Percentiles rank a stretch among this genome's conserved stretches.
Evolutionary conservation across 1,140 invertebrate genomes (phyloP).

Genomic region (Doryteuthis pealeii): DNA sequence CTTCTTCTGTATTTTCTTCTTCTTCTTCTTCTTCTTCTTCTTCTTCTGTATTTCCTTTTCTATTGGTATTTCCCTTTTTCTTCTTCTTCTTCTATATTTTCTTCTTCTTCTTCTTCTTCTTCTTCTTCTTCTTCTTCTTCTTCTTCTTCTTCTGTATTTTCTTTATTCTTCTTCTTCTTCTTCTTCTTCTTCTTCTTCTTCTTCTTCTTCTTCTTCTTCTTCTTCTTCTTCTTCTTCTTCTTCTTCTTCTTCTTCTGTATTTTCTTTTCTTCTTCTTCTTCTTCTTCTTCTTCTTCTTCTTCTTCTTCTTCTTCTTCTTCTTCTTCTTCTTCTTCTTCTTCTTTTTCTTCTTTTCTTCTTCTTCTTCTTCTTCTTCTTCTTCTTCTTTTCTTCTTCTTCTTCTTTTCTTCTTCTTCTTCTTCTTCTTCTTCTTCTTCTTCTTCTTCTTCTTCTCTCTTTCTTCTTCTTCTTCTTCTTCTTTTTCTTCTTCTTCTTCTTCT

Average conservation of each 20-base stretch:
- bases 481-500: background rate
- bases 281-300: constrained; percentile 12
- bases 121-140: constrained; percentile 12
- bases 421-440: constrained; percentile 15
- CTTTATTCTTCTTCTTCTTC: no score
- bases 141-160: background rate
- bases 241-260: constrained; percentile 25
- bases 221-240: constrained; percentile 19
- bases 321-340: constrained; percentile 15
- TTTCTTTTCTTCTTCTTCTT: constrained; percentile 18
- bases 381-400: constrained; percentile 19
- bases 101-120: constrained; percentile 4
- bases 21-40: no score
- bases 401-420: constrained; percentile 21
- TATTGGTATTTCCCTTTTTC: background rate
- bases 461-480: background rate
- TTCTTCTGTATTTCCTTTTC: no score
- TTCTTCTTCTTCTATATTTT: background rate
- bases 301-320: background rate
- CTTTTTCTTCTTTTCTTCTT: constrained; percentile 23
- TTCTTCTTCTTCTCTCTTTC: constrained; percentile 12
- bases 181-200: constrained; percentile 15
- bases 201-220: constrained; percentile 8
- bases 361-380: constrained; percentile 15
- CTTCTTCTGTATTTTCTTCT: no score